These are phyloP conservation scores for Axea sp. DNA, from an alignment of 2,888 invertebrate species.

Conservation along the genomic window DNA sequence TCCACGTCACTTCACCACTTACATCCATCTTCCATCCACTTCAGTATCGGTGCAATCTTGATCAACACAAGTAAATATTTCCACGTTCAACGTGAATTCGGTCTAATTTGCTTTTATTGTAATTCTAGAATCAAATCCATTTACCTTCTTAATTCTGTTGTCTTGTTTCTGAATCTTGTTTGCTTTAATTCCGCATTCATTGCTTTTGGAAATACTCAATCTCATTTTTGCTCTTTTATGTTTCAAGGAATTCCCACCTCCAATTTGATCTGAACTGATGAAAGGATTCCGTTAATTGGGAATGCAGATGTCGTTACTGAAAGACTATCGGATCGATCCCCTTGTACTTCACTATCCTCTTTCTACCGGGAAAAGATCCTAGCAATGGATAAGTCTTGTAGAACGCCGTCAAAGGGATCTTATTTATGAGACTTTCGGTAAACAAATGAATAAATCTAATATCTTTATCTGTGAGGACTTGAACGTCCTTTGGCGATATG, in stretches of 20 bases:
- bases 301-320: constrained; percentile 73
- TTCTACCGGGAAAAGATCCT: constrained; percentile 68
- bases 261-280: constrained; percentile 68
- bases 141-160: constrained; percentile 52
- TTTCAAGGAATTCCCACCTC: constrained; percentile 53
- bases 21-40: constrained; percentile 55
- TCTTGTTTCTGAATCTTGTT: constrained; percentile 52
- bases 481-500: constrained; percentile 55
- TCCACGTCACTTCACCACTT: constrained; percentile 60
- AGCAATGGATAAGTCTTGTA: constrained; percentile 73
- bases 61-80: constrained; percentile 49
- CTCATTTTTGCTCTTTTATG: constrained; percentile 54
- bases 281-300: constrained; percentile 76
- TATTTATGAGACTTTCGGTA: constrained; percentile 79
- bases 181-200: constrained; percentile 34
- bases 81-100: constrained; percentile 22
- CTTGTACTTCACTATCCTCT: constrained; percentile 65
- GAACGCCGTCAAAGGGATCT: constrained; percentile 77
- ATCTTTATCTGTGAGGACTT: constrained; percentile 64
- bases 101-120: constrained; percentile 51
- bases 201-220: constrained; percentile 55
- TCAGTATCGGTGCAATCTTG: constrained; percentile 50
- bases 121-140: constrained; percentile 48
- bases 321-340: constrained; percentile 72
- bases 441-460: constrained; percentile 79